Base-by-base conservation (phyloP, 2,113 vertebrate genomes). In the Steatornis caripensis region DNA sequence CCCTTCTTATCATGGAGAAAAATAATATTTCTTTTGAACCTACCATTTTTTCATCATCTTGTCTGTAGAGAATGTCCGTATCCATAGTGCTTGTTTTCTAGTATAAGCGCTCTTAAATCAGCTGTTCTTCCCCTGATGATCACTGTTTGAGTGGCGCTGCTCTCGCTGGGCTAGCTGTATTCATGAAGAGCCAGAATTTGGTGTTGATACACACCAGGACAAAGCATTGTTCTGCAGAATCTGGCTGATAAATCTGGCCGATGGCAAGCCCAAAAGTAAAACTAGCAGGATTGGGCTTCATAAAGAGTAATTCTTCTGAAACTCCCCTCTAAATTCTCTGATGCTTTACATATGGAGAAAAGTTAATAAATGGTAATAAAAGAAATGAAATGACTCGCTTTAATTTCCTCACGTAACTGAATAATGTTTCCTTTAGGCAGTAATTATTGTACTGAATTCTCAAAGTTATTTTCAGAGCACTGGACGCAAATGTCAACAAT, bases 321-420 rank as follows among this genome's bases (percentile, higher is more conserved):
- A 90, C 29, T 55, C 24, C 19, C 46, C 53, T 90, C 54, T 84
- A 80, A 94, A 84, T 88, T 94, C 66, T 90, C 26, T 17, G 34
- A 62, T 6, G 17, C n/a, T 94, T 96, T 93, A 68, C 83, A 90
- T 76, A 95, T 86, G 89, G 91, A 70, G 60, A 61, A 62, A 96
- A 91, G 91, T 91, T 92, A 95, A 93, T 95, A 94, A 94, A 91
- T 41, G 51, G 77, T 51, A 97, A 95, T 94, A 90, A 96, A 96
- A 96, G 30, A 83, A 81, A 84, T 92, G 6, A 94, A 95, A 84
- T 70, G 0, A 51, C 83, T 97, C 29, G 5, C 43, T 97, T 94
- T 96, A 87, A 96, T 95, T 97, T 94, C 62, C 77, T 85, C 89
- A 89, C 5, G 15, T 77, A 94, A 39, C 76, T 72, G 94, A 96